Evolutionary conservation across 2,113 vertebrate species (phyloP).

Genomic region (Pseudopodoces humilis): DNA sequence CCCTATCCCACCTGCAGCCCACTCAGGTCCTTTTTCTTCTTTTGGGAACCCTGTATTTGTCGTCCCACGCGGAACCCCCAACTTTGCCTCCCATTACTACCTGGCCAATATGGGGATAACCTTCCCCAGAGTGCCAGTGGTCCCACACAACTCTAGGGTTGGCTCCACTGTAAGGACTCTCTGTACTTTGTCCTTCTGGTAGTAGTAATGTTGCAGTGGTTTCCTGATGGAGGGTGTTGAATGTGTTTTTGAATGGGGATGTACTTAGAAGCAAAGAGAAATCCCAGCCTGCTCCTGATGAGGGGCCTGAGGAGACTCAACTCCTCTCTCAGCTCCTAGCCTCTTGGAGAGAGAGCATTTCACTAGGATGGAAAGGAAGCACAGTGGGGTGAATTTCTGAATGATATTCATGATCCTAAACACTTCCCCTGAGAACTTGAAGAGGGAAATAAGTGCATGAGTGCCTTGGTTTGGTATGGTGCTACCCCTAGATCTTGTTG

Average conservation of each 20-base stretch:
- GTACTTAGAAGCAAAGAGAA: background rate
- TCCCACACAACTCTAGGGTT: fast-evolving
- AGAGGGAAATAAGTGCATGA: fast-evolving
- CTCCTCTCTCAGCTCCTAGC: background rate
- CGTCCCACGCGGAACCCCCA: background rate
- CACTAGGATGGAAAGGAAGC: background rate
- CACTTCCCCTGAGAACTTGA: background rate
- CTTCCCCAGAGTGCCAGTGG: background rate
- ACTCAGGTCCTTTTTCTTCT: background rate
- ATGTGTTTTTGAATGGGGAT: background rate
- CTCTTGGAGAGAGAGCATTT: background rate
- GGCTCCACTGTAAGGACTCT: background rate
- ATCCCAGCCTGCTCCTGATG: background rate
- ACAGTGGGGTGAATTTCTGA: background rate
- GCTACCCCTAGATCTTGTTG: background rate
- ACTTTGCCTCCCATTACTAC: fast-evolving
- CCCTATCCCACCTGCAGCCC: background rate
- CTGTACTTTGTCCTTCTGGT: background rate
- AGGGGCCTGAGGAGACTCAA: background rate
- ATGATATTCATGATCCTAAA: background rate
- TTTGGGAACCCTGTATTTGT: background rate
- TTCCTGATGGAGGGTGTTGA: background rate
- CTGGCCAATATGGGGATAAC: background rate
- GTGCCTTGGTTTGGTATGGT: background rate
- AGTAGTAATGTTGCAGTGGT: fast-evolving